Conservation (phyloP, 2,888 invertebrate genomes). For the Rhogogaster chlorosoma region DNA sequence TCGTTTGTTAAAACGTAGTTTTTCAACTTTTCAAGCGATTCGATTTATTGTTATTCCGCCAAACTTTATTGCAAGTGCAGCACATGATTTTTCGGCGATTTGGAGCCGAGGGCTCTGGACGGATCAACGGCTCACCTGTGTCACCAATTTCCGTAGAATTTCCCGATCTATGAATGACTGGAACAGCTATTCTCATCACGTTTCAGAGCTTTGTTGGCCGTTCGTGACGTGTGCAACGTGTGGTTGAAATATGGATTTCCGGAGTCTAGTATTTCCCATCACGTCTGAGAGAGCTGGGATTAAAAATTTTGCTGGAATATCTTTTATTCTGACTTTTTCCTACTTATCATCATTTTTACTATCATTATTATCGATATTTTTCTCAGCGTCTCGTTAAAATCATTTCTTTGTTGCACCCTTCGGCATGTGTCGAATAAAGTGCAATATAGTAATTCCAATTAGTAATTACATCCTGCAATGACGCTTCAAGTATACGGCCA, state of each 20-base stretch:
- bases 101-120: neutral
- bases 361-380: neutral
- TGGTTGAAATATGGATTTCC: neutral
- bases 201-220: neutral
- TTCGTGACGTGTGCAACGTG: neutral
- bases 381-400: neutral
- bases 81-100: neutral
- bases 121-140: neutral
- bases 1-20: neutral
- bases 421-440: neutral
- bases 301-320: neutral
- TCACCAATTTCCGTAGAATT: conserved; percentile 1
- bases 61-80: neutral
- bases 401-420: neutral
- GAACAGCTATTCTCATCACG: neutral
- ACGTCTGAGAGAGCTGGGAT: neutral
- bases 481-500: neutral
- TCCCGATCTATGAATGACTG: neutral
- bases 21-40: neutral
- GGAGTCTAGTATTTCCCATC: neutral
- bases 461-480: neutral
- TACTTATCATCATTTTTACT: neutral
- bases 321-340: neutral
- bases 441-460: neutral
- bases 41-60: neutral